Base-by-base conservation (phyloP, 2,113 vertebrate species). In the Tonatia bakeri region DNA sequence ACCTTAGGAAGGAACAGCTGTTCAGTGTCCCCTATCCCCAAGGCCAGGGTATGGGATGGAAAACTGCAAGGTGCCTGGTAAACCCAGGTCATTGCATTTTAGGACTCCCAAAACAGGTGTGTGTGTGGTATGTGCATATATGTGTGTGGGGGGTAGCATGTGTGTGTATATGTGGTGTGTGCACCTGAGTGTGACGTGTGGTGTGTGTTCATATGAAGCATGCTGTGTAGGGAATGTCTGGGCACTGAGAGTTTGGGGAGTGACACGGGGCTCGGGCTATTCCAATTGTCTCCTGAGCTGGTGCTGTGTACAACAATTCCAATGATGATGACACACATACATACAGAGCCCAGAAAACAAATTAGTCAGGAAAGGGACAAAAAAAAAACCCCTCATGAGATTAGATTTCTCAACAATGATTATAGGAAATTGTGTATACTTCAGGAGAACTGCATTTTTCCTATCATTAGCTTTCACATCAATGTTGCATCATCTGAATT, bases 341-440 rank as follows among this genome's bases (percentile, higher is more conserved):
- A 84, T 16, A 38, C 15, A 19, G 13, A 73, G 33, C 11, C 7
- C 20, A 70, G 40, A 75, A 54, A 91, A 54, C 13, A 83, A 84
- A 45, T 73, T 72, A 76, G 22, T 59, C 50, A 73, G 61, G 76
- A 88, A 40, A 64, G 14, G 38, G n/a, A 38, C 5, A 1, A 3
- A 24, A 19, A 43, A n/a, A 61, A 59, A 38, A 5, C 19, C 54
- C 28, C 75, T 79, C 65, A 11, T 65, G 45, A 88, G 56, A 87
- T 93, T 92, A 94, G 59, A 91, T 96, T 94, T 90, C 86, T 91
- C 77, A 88, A 40, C 65, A 77, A 79, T 28, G 84, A 17, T 87
- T 94, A 56, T 7, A 61, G 70, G 93, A 92, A 95, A 90, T 70
- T 14, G 52, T 82, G 86, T 54, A 40, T 40, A 26, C 12, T 69